These are phyloP conservation scores for Platerodrilus igneus DNA, from an alignment of 2,888 invertebrate genomes.

Conservation along the genomic window DNA sequence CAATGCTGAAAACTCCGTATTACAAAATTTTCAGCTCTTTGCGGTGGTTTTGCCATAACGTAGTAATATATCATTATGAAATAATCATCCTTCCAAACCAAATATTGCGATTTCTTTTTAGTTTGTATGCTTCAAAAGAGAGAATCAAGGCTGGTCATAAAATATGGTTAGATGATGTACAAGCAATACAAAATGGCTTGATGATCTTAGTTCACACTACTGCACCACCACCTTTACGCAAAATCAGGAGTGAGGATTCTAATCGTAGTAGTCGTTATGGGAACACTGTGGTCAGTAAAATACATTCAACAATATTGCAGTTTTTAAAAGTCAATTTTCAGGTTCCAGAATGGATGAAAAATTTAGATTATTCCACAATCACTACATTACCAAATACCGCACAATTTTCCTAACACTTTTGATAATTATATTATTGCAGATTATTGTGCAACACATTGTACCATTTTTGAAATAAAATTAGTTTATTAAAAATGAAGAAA, in stretches of 20 bases:
- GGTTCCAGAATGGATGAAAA: slow-evolving; percentile 47
- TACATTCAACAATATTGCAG: no score
- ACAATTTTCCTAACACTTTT: slow-evolving; percentile 15
- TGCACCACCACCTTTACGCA: slow-evolving; percentile 46
- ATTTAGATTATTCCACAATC: slow-evolving; percentile 12
- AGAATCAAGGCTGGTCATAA: slow-evolving; percentile 53
- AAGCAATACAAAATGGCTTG: slow-evolving; percentile 55
- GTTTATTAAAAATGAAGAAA: no score
- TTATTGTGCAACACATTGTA: no score
- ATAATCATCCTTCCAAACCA: slow-evolving; percentile 13
- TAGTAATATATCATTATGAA: no score
- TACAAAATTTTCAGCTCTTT: no score
- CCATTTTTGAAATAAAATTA: no score
- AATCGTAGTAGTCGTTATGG: background rate
- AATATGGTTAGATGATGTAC: slow-evolving; percentile 53
- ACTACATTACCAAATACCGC: slow-evolving; percentile 29
- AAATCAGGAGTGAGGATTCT: slow-evolving; percentile 4
- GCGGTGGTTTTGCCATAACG: no score
- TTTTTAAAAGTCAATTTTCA: slow-evolving; percentile 25
- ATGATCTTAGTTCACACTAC: slow-evolving; percentile 61
- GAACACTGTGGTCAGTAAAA: no score
- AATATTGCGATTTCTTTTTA: slow-evolving; percentile 31
- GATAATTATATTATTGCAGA: no score
- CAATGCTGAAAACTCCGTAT: no score
- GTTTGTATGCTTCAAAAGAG: slow-evolving; percentile 53